These are phyloP conservation scores for Rana temporaria DNA, from an alignment of 2,113 vertebrate species.

Conservation along the genomic window DNA sequence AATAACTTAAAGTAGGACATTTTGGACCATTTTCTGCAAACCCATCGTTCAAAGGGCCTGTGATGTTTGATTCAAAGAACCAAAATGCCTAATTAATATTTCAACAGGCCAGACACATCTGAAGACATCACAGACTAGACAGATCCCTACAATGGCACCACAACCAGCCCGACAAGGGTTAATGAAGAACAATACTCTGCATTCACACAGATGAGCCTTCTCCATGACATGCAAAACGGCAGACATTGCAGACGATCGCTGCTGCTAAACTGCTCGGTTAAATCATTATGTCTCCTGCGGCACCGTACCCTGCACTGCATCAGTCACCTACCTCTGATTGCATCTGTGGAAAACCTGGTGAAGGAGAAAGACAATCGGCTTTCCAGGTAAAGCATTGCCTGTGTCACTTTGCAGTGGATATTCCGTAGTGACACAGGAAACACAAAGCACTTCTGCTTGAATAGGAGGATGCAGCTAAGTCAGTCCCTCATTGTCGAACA, in stretches of 20 bases:
- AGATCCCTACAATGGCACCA: not conserved
- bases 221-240: constrained; percentile 37
- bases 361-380: constrained; percentile 46
- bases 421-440: constrained; percentile 21
- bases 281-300: constrained; percentile 63
- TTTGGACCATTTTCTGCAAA: too few species aligned
- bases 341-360: constrained; percentile 64
- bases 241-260: constrained; percentile 58
- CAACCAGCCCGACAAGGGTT: constrained; percentile 28
- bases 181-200: constrained; percentile 28
- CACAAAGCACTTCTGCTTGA: constrained; percentile 36
- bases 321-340: constrained; percentile 75
- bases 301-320: constrained; percentile 72
- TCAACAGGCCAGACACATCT: not conserved
- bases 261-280: constrained; percentile 40
- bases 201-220: constrained; percentile 26
- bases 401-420: constrained; percentile 58
- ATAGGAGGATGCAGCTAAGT: constrained; percentile 60
- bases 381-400: constrained; percentile 57
- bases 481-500: constrained; percentile 55
- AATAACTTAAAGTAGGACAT: too few species aligned
- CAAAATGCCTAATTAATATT: too few species aligned
- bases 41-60: too few species aligned
- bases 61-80: too few species aligned
- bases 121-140: not conserved